These are phyloP conservation scores for Aythya baeri DNA, from an alignment of 2,113 vertebrate genomes.

Conservation along the genomic window DNA sequence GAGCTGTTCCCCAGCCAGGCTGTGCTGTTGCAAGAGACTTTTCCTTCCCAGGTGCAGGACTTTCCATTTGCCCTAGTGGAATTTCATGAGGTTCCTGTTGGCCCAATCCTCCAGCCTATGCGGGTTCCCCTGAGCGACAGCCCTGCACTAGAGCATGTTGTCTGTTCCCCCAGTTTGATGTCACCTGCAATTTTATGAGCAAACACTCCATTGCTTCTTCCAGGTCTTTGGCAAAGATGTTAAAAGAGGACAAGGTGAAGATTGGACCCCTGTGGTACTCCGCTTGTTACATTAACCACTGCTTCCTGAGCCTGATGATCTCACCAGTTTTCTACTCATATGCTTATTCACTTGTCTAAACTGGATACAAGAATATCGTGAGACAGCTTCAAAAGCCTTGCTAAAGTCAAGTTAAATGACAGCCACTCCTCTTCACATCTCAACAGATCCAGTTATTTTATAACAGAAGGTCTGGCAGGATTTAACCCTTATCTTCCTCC, in stretches of 20 bases:
- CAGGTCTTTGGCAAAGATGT: background rate
- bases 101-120: background rate
- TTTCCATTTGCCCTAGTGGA: background rate
- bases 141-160: background rate
- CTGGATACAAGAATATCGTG: too few species aligned
- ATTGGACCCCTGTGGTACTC: background rate
- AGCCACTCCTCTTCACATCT: too few species aligned
- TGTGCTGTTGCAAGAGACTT: background rate
- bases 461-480: too few species aligned
- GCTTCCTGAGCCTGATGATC: too few species aligned
- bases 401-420: too few species aligned
- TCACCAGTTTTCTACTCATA: too few species aligned
- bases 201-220: background rate
- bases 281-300: background rate
- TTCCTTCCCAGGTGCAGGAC: background rate
- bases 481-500: too few species aligned
- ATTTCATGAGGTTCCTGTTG: background rate
- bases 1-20: background rate
- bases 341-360: too few species aligned
- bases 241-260: background rate
- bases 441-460: too few species aligned
- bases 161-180: background rate
- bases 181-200: background rate
- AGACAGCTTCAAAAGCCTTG: too few species aligned
- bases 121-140: background rate